These are phyloP conservation scores for Chymomyza procnemis DNA, from an alignment of 2,888 invertebrate species.

Conservation along the genomic window DNA sequence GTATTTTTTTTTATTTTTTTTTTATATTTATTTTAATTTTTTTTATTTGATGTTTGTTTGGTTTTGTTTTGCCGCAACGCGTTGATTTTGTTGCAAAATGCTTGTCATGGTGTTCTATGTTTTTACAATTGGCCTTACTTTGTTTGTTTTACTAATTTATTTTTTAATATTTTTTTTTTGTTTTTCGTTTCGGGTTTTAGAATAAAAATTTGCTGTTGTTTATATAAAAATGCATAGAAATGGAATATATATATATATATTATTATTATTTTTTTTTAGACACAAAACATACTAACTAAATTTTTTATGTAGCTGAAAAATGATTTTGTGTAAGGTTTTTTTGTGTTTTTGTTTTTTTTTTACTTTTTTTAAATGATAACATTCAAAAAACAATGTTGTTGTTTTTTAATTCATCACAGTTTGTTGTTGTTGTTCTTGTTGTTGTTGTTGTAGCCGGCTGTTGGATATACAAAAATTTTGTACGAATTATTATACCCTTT, in stretches of 20 bases:
- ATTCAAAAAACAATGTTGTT: constrained; percentile 3
- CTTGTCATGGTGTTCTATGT: constrained; percentile 23
- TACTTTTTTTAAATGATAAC: constrained; percentile 7
- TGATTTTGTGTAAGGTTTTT: neutral
- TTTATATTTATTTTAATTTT: constrained; percentile 11
- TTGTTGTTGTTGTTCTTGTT: constrained; percentile 5
- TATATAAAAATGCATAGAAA: neutral
- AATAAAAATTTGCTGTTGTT: too few species aligned
- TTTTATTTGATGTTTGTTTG: neutral
- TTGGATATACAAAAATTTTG: neutral
- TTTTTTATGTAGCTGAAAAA: constrained; percentile 4
- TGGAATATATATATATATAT: too few species aligned
- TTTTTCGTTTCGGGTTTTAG: constrained; percentile 4
- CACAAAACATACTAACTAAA: constrained; percentile 2
- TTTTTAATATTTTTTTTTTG: constrained; percentile 18
- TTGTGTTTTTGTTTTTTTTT: constrained; percentile 16
- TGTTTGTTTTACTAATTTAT: too few species aligned
- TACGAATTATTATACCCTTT: neutral
- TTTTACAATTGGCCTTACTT: constrained; percentile 7
- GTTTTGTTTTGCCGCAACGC: constrained; percentile 26
- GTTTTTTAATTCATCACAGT: neutral
- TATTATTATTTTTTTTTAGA: too few species aligned
- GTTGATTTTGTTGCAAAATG: constrained; percentile 15
- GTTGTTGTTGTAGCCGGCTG: neutral
- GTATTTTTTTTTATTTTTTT: constrained; percentile 19